Base-by-base conservation (phyloP, 2,888 invertebrate genomes). In the Ornithoptera alexandrae region DNA sequence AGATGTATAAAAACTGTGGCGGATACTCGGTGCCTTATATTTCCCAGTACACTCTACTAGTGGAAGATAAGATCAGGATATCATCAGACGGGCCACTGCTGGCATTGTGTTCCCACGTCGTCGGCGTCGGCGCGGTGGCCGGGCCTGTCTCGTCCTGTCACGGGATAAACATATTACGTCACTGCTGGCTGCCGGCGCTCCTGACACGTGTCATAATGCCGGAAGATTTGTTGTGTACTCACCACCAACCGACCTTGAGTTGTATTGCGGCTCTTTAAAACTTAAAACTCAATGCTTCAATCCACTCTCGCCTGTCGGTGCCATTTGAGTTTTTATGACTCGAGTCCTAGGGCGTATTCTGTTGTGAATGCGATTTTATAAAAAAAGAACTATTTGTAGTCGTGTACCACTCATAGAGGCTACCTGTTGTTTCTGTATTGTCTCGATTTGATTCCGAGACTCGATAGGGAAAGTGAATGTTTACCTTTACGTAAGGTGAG, bases 81-180 rank as follows among this genome's bases (percentile, higher is more conserved):
- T 76, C 72, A 71, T 75, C 15, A 74, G 30, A 36, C 50, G 12
- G 73, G 70, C 46, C 53, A 61, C 57, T 61, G 15, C 69, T 70
- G 69, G 61, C 61, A 67, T 67, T 73, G 56, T 74, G 76, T 84
- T 87, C 84, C 82, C 88, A 87, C 83, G 87, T 87, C 88, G 81
- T 76, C 83, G 77, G 76, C 80, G 81, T 80, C 81, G 77, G 46
- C 46, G 10, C 46, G 46, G 46, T 46, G 46, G 46, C 46, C 15
- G 15, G 4, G 15, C 46, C 46, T 15, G 8, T 42, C 12, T 1
- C 12, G 46, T 15, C 46, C 15, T 15, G 81, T 84, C 83, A 84
- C 85, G 84, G 18, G 87, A 90, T 89, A 90, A 85, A 88, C 86
- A 87, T 84, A 85, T 88, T 84, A 86, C 87, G 86, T 85, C 84